Conservation (phyloP, 1,140 invertebrate species). For the Bombyx mandarina region DNA sequence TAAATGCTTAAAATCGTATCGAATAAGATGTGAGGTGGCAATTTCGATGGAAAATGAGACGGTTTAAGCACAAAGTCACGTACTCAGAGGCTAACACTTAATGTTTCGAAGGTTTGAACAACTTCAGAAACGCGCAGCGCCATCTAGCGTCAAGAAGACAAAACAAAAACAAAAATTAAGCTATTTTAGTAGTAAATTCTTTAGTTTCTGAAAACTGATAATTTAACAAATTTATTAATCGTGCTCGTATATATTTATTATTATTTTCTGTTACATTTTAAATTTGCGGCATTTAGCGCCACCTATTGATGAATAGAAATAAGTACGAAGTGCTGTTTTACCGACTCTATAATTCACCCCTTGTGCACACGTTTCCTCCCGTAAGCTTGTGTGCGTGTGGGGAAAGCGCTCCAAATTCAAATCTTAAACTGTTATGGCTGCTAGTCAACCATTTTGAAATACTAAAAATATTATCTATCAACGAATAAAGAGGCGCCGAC, state of each 20-base stretch:
- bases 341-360: conserved; percentile 14
- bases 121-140: conserved; percentile 21
- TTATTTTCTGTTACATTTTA: background rate
- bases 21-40: conserved; percentile 60
- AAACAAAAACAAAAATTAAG: background rate
- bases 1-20: conserved; percentile 44
- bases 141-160: conserved; percentile 26
- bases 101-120: background rate
- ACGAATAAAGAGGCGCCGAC: too few relatives aligned
- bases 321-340: conserved; percentile 32
- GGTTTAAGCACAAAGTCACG: conserved; percentile 59
- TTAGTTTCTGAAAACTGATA: too few relatives aligned
- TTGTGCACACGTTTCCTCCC: background rate
- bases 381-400: conserved; percentile 34
- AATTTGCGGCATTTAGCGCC: conserved; percentile 14
- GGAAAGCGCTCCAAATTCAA: conserved; percentile 46
- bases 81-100: conserved; percentile 19
- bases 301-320: conserved; percentile 40
- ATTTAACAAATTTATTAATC: too few relatives aligned
- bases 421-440: conserved; percentile 5
- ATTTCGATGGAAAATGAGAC: conserved; percentile 61
- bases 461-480: too few relatives aligned
- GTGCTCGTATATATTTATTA: background rate
- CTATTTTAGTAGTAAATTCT: too few relatives aligned
- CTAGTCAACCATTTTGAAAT: too few relatives aligned